Base-by-base conservation (phyloP, 2,797 vertebrate species). In the Pachyuromys duprasi region DNA sequence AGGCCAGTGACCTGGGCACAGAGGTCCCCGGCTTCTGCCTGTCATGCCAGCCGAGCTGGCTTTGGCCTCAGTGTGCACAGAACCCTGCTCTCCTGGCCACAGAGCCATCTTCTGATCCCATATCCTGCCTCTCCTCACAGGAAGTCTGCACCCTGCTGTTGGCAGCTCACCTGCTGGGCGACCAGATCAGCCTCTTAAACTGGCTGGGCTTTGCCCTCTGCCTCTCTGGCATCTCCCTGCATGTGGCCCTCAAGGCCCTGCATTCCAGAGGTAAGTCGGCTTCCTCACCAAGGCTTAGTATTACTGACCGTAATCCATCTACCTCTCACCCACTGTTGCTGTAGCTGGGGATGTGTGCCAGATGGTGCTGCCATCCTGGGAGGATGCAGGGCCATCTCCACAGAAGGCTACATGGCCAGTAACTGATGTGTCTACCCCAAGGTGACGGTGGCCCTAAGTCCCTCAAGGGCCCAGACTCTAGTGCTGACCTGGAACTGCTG, bases 161-260 rank as follows among this genome's bases (percentile, higher is more conserved):
- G 65, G 99, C 99, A 2, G 98, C 99, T 1, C 97, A 94, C 93
- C 96, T 99, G 89, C 98, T 99, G 98, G 99, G 99, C 20, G 99
- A 99, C 91, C 98, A 91, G 95, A 98, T 99, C 98, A 99, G 97
- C 70, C 22, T 95, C 1, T 83, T 99, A 24, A 99, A 99, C 97
- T 99, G 99, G 99, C 97, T 99, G 97, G 99, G 99, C 93, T 99
- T 99, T 33, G 98, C 95, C 18, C 98, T 99, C 75, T 99, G 99
- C 98, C 98, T 99, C 31, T 99, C 98, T 0, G 99, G 99, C 55
- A 99, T 99, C 97, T 99, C 99, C 15, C 97, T 99, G 88, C 99
- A 99, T 0, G 98, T 99, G 39, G 98, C 98, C 84, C 98, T 99
- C 81, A 99, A 99, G 97, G 98, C 98, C 3, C 97, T 99, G 83